These are phyloP conservation scores for Aegithalos caudatus DNA, from an alignment of 2,113 vertebrate genomes.

Conservation along the genomic window DNA sequence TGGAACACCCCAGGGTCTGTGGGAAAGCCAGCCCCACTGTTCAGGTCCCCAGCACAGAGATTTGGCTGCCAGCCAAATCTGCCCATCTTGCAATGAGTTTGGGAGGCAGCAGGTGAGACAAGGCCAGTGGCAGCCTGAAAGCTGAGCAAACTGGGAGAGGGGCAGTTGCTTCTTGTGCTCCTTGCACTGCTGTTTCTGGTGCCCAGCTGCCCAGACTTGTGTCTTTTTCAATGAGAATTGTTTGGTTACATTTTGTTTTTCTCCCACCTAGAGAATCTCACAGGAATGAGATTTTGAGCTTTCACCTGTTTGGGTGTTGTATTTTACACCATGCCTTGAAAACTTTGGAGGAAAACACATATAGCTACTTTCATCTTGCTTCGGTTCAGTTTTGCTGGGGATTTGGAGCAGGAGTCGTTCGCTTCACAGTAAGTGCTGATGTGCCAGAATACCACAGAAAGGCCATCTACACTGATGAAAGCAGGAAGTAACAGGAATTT, in stretches of 20 bases:
- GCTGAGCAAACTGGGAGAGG: not conserved
- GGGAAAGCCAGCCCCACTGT: not conserved
- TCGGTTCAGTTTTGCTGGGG: not conserved
- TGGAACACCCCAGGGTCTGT: fast-evolving
- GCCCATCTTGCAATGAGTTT: not conserved
- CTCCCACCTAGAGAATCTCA: not conserved
- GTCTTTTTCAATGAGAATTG: not conserved
- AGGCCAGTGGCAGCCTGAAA: not conserved
- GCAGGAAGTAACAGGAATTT: slow-evolving; percentile 5
- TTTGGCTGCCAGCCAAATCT: not conserved
- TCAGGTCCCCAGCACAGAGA: not conserved
- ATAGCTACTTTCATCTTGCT: not conserved
- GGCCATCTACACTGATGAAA: not conserved
- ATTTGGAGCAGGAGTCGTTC: not conserved
- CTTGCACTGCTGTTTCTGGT: not conserved
- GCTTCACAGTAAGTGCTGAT: not conserved
- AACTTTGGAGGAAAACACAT: not conserved
- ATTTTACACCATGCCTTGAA: not conserved
- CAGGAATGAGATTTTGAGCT: not conserved
- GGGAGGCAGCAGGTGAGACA: not conserved
- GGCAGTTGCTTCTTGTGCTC: not conserved
- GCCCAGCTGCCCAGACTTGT: fast-evolving
- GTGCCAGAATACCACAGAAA: not conserved
- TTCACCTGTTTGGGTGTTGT: not conserved
- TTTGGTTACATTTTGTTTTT: not conserved